Evolutionary conservation across 1,140 invertebrate genomes (phyloP).

Genomic region (Lordiphosa stackelbergi): DNA sequence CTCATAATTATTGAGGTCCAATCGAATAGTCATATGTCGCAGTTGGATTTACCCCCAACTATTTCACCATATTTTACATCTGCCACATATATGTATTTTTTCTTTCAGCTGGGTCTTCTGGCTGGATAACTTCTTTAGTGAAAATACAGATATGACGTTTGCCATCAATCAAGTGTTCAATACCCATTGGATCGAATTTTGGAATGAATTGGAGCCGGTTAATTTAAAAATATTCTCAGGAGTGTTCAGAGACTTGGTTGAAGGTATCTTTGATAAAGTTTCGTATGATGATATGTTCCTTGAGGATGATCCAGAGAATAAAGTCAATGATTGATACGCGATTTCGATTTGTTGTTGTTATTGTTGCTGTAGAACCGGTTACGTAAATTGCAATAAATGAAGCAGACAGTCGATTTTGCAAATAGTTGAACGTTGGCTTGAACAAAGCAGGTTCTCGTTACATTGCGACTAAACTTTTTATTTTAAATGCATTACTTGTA

Average conservation of each 20-base stretch:
- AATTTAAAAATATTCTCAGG: conserved; percentile 30
- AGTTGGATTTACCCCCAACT: too few relatives aligned
- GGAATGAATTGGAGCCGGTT: conserved; percentile 53
- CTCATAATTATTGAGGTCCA: too few relatives aligned
- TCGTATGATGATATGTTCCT: conserved; percentile 57
- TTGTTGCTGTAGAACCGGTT: conserved; percentile 34
- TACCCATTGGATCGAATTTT: conserved; percentile 48
- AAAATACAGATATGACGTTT: conserved; percentile 45
- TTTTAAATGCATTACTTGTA: conserved; percentile 15
- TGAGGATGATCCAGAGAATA: conserved; percentile 17
- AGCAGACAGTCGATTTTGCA: not conserved
- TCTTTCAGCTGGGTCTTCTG: conserved; percentile 32
- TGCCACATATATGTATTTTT: not conserved
- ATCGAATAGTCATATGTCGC: too few relatives aligned
- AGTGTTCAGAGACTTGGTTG: conserved; percentile 37
- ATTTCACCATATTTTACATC: too few relatives aligned
- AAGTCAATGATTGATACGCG: conserved; percentile 23
- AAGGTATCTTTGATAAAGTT: conserved; percentile 37
- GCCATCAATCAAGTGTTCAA: conserved; percentile 46
- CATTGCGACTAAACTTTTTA: not conserved
- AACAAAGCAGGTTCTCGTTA: conserved; percentile 4
- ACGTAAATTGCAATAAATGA: conserved; percentile 1
- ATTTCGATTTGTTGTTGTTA: not conserved
- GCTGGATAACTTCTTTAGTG: conserved; percentile 45
- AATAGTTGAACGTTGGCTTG: conserved; percentile 1